A percentile compares a stretch with the other conserved stretches of the same genome.
These are phyloP conservation scores for Callionymus lyra DNA, from an alignment of 2,113 vertebrate species.

Conservation along the genomic window DNA sequence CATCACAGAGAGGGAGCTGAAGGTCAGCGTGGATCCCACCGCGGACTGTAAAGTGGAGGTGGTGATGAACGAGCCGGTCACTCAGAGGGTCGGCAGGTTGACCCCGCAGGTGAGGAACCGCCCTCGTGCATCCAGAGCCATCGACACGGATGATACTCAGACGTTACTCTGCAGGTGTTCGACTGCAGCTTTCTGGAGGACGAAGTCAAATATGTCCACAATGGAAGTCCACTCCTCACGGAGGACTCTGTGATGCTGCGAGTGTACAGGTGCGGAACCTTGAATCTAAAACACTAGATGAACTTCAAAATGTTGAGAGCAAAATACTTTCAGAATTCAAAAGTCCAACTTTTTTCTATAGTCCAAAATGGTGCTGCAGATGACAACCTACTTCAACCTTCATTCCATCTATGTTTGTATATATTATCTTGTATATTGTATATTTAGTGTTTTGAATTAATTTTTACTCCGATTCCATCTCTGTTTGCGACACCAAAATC, in stretches of 20 bases:
- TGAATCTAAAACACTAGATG: no score
- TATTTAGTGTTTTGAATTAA: no score
- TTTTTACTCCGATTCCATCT: no score
- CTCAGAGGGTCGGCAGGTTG: conserved; percentile 58
- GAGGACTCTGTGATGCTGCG: conserved; percentile 55
- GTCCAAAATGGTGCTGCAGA: no score
- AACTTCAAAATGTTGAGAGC: no score
- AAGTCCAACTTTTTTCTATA: no score
- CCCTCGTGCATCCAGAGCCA: not conserved
- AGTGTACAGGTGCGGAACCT: conserved; percentile 65
- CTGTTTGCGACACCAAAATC: no score
- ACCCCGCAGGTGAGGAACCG: conserved; percentile 43
- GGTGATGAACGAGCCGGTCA: conserved; percentile 60
- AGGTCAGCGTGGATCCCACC: conserved; percentile 31
- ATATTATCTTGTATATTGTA: no score
- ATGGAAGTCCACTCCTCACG: conserved; percentile 59
- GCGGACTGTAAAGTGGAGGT: conserved; percentile 65
- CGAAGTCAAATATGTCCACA: conserved; percentile 57
- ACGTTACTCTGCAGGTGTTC: conserved; percentile 51
- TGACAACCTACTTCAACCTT: no score
- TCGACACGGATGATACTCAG: not conserved
- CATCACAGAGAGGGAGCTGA: conserved; percentile 43
- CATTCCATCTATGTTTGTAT: no score
- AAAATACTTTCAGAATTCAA: no score
- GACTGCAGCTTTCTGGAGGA: conserved; percentile 61